Conservation (phyloP, 1,140 invertebrate species). For the Antheraea pernyi region DNA sequence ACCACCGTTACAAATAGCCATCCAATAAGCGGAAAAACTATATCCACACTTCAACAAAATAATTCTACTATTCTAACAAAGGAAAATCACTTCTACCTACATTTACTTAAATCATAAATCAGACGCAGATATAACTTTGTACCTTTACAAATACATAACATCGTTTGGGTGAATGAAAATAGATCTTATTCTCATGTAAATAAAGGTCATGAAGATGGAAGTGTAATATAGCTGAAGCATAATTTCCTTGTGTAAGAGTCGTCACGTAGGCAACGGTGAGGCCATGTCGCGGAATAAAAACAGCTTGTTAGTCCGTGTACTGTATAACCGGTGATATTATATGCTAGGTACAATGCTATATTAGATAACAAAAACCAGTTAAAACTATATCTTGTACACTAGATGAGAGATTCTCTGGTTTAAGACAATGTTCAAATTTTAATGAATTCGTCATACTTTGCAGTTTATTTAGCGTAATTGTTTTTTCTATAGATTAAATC, state of each 20-base stretch:
- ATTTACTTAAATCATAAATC: not conserved
- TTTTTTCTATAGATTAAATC: too few species aligned
- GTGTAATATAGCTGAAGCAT: slow-evolving; percentile 11
- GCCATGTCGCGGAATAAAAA: slow-evolving; percentile 30
- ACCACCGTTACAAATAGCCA: slow-evolving; percentile 9
- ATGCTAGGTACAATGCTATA: not conserved
- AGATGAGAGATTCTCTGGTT: too few species aligned
- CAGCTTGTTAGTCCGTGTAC: slow-evolving; percentile 25
- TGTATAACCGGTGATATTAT: not conserved
- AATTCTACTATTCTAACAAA: not conserved
- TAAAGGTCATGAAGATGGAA: not conserved
- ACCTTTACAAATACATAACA: not conserved
- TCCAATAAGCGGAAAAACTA: slow-evolving; percentile 12
- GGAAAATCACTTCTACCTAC: slow-evolving; percentile 5
- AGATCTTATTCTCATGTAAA: not conserved
- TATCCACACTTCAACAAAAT: not conserved
- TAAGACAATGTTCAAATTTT: too few species aligned
- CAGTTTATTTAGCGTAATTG: too few species aligned
- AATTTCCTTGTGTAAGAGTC: slow-evolving; percentile 29
- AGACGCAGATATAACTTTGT: slow-evolving; percentile 11
- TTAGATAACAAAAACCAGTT: too few species aligned
- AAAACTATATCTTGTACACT: too few species aligned
- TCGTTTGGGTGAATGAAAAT: slow-evolving; percentile 7
- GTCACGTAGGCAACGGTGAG: slow-evolving; percentile 25
- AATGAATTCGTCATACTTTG: too few species aligned